phyloP scores from a whole-genome alignment of 2,888 invertebrate species.

The Tolmerus cingulatus region DNA sequence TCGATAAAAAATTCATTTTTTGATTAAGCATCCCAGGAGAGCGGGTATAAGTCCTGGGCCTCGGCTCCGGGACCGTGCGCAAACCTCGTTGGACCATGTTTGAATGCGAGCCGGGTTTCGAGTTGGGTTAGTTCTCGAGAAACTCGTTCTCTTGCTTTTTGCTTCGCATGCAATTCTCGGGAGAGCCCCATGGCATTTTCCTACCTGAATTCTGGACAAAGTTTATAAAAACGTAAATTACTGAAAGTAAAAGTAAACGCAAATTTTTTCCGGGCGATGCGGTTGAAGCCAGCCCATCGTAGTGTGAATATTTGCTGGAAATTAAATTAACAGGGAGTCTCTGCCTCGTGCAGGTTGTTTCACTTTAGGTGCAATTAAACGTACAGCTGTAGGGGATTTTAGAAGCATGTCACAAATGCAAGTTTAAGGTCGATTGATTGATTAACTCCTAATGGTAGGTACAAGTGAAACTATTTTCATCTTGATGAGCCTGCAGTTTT shows the following conservation, averaged over 20 bases:
- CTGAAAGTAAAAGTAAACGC: not conserved
- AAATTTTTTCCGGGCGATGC: not conserved
- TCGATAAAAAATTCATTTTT: constrained; percentile 37
- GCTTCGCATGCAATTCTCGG: constrained; percentile 18
- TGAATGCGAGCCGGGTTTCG: not conserved
- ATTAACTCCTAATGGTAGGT: too few relatives aligned
- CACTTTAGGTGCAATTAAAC: too few relatives aligned
- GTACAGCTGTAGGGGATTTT: too few relatives aligned
- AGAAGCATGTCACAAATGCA: too few relatives aligned
- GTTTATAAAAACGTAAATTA: not conserved
- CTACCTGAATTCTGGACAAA: not conserved
- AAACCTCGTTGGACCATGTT: constrained; percentile 12
- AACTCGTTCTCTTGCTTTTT: not conserved
- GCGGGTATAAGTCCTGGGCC: not conserved
- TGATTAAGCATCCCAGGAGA: constrained; percentile 30
- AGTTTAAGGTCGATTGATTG: too few relatives aligned
- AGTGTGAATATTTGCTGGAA: not conserved
- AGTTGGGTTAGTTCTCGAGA: not conserved
- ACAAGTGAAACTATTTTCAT: too few relatives aligned
- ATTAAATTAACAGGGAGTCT: not conserved
- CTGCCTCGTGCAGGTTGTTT: too few relatives aligned
- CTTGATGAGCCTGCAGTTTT: too few relatives aligned
- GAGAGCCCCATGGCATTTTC: not conserved
- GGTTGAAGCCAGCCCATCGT: not conserved
- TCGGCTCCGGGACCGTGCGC: not conserved